phyloP scores from a whole-genome alignment of 2,797 vertebrate species.

The Tiaroga cobitis region DNA sequence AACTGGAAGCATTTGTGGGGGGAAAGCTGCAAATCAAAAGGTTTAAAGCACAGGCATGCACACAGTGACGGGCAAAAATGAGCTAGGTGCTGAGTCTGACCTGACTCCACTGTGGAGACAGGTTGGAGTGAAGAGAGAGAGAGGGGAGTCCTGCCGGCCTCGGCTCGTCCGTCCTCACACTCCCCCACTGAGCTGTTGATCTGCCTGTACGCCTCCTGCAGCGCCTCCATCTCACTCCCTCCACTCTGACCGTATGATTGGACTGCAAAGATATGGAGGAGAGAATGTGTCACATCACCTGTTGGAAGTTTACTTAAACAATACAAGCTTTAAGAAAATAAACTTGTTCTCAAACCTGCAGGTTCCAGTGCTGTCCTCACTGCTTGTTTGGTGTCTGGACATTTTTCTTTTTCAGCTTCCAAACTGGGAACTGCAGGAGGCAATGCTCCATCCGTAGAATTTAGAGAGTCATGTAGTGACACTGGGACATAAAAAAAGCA shows the following conservation, averaged over 20 bases:
- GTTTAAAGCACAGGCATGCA: conserved; percentile 1
- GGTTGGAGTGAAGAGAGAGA: conserved; percentile 69
- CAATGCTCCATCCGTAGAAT: conserved; percentile 74
- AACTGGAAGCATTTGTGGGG: conserved; percentile 20
- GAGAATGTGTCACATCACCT: not conserved
- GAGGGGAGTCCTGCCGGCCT: conserved; percentile 48
- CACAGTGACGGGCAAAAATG: not conserved
- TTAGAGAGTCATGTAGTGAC: conserved; percentile 85
- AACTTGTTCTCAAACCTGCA: conserved; percentile 8
- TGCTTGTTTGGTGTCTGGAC: conserved; percentile 58
- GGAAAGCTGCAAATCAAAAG: conserved; percentile 24
- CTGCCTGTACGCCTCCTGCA: conserved; percentile 85
- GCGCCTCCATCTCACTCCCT: conserved; percentile 85
- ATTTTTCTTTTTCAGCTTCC: conserved; percentile 46
- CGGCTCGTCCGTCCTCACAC: conserved; percentile 64
- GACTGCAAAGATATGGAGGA: conserved; percentile 53
- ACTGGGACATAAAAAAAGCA: conserved; percentile 69
- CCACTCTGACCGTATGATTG: conserved; percentile 77
- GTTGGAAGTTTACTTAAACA: not conserved
- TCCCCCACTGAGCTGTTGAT: conserved; percentile 77
- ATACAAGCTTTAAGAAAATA: not conserved
- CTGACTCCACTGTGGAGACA: conserved; percentile 82
- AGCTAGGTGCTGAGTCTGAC: conserved; percentile 67
- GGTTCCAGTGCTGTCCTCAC: conserved; percentile 72
- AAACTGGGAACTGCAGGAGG: conserved; percentile 39